Evolutionary conservation across 2,888 invertebrate genomes (phyloP).

Genomic region (Caenorhabditis sp.): DNA sequence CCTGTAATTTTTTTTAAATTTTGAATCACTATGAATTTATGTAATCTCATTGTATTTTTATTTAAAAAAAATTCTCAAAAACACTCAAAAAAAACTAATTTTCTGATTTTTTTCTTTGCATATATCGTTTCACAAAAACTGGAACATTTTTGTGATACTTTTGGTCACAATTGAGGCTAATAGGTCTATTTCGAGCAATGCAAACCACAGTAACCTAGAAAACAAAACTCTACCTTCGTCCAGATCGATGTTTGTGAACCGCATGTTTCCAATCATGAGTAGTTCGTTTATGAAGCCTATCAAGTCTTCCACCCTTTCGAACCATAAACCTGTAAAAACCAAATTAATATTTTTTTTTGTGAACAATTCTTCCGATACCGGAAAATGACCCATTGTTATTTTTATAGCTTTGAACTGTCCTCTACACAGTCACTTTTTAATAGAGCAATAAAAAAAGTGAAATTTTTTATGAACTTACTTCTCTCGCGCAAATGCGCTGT

Average conservation of each 20-base stretch:
- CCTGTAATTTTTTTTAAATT: too few species aligned
- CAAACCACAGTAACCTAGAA: not conserved
- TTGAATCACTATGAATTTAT: too few species aligned
- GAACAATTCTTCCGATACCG: too few species aligned
- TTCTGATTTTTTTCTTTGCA: too few species aligned
- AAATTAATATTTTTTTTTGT: constrained; percentile 18
- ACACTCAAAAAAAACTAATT: too few species aligned
- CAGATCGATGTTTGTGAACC: constrained; percentile 38
- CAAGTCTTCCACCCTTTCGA: constrained; percentile 49
- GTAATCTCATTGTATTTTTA: too few species aligned
- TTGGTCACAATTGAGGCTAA: too few species aligned
- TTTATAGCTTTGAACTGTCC: constrained; percentile 18
- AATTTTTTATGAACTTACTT: constrained; percentile 24
- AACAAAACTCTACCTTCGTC: constrained; percentile 45
- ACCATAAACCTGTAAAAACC: constrained; percentile 53
- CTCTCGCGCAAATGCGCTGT: constrained; percentile 29
- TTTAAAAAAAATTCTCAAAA: too few species aligned
- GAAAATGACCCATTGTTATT: too few species aligned
- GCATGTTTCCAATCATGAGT: constrained; percentile 51
- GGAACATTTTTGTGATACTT: too few species aligned
- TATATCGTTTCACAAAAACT: too few species aligned
- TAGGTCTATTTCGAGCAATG: too few species aligned
- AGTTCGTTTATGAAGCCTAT: constrained; percentile 49
- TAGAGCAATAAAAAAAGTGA: constrained; percentile 29
- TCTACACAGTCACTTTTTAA: constrained; percentile 20